These are phyloP conservation scores for Drosophila parthenogenetica DNA, from an alignment of 2,888 invertebrate genomes.

Conservation along the genomic window DNA sequence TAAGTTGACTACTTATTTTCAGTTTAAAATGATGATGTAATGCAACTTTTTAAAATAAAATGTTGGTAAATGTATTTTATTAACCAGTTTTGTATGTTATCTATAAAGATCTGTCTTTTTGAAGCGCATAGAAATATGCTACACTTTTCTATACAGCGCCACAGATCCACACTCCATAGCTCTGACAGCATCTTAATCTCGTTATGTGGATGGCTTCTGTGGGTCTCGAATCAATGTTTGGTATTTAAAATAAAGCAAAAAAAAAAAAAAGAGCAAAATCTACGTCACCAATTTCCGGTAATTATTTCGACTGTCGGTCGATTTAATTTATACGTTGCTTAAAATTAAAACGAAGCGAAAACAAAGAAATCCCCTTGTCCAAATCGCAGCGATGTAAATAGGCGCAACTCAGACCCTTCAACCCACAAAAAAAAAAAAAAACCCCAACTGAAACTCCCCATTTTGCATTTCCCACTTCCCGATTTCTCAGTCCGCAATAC, in stretches of 20 bases:
- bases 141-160: background rate
- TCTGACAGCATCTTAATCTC: slow-evolving; percentile 28
- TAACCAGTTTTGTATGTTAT: no score
- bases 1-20: no score
- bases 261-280: slow-evolving; percentile 18
- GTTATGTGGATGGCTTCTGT: slow-evolving; percentile 27
- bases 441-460: background rate
- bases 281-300: slow-evolving; percentile 77
- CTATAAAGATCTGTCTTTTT: background rate
- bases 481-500: slow-evolving; percentile 5
- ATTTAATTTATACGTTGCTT: slow-evolving; percentile 78
- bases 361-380: slow-evolving; percentile 78
- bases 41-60: no score
- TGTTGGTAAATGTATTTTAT: no score
- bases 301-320: slow-evolving; percentile 80
- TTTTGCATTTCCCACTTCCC: slow-evolving; percentile 9
- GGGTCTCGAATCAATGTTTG: slow-evolving; percentile 6
- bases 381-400: slow-evolving; percentile 66
- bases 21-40: no score
- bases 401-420: slow-evolving; percentile 39
- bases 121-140: slow-evolving; percentile 9
- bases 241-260: slow-evolving; percentile 9
- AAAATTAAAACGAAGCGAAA: slow-evolving; percentile 75
- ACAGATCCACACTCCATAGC: background rate
- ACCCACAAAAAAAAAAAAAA: background rate